Evolutionary conservation across 2,888 invertebrate species (phyloP).

Genomic region (Petrolisthes manimaculis): DNA sequence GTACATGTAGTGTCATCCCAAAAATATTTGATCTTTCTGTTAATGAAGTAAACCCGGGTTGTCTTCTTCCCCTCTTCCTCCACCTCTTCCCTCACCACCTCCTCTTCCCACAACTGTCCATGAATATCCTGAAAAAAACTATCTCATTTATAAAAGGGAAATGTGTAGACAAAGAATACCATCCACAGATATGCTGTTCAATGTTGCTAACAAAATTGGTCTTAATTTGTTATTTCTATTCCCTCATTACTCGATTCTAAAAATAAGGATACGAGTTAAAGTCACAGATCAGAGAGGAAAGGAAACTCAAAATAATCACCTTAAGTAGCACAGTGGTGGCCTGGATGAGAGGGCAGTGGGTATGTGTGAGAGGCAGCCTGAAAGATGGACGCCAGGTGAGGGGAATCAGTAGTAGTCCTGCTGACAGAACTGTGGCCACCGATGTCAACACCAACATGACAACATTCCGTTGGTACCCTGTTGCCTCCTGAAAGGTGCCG

Average conservation of each 20-base stretch:
- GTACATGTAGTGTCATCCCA: constrained; percentile 69
- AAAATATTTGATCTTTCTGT: constrained; percentile 72
- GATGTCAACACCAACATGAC: constrained; percentile 39
- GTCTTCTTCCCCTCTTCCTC: background rate
- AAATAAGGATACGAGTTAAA: background rate
- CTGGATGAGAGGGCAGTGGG: constrained; percentile 43
- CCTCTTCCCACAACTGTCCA: constrained; percentile 62
- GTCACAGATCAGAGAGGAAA: constrained; percentile 5
- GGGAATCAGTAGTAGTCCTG: constrained; percentile 55
- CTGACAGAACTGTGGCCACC: constrained; percentile 45
- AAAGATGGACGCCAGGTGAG: constrained; percentile 61
- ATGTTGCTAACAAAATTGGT: background rate
- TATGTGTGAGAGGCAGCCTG: constrained; percentile 54
- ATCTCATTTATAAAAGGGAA: background rate
- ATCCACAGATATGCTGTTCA: no score
- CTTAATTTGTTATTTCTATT: background rate
- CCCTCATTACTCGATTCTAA: background rate
- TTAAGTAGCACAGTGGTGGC: constrained; percentile 51
- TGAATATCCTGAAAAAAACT: constrained; percentile 56
- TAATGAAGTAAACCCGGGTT: constrained; percentile 68
- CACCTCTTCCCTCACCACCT: constrained; percentile 38
- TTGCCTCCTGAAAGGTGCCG: constrained; percentile 43
- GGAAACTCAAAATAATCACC: constrained; percentile 23
- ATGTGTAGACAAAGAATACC: no score
- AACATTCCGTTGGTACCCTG: constrained; percentile 42